Evolutionary conservation across 2,888 invertebrate genomes (phyloP).

Genomic region (Ophion costatus): DNA sequence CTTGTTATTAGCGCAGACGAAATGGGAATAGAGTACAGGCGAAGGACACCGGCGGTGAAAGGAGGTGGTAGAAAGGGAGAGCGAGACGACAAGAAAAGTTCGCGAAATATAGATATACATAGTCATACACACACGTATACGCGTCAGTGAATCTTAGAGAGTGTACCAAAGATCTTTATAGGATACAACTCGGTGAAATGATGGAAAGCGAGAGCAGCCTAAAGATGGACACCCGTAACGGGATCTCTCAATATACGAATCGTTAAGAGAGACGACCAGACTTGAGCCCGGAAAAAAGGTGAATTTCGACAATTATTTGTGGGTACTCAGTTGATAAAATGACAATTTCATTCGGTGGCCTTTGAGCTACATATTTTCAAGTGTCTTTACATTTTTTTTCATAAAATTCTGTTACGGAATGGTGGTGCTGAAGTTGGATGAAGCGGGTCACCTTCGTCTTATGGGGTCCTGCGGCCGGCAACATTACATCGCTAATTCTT

Average conservation of each 20-base stretch:
- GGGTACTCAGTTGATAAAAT: no score
- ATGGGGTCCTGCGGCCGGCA: no score
- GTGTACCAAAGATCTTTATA: constrained; percentile 30
- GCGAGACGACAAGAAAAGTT: constrained; percentile 59
- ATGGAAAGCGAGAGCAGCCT: constrained; percentile 68
- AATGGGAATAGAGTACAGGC: constrained; percentile 22
- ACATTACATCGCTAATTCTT: no score
- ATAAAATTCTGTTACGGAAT: no score
- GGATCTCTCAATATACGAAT: constrained; percentile 78
- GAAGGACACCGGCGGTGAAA: constrained; percentile 24
- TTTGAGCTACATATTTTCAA: no score
- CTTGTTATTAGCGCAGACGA: constrained; percentile 11
- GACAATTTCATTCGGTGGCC: background rate
- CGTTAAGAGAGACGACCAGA: constrained; percentile 64
- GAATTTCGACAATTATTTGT: no score
- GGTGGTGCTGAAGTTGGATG: no score
- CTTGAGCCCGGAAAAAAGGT: background rate
- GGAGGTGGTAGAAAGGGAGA: constrained; percentile 68
- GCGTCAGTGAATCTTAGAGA: constrained; percentile 41
- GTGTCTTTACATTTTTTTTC: no score
- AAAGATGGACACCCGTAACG: constrained; percentile 72
- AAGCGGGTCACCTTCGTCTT: no score
- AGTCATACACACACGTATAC: background rate
- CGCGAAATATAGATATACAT: constrained; percentile 1
- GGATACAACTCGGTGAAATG: constrained; percentile 36